Evolutionary conservation across 2,888 invertebrate genomes (phyloP).

Genomic region (Fragum fragum): DNA sequence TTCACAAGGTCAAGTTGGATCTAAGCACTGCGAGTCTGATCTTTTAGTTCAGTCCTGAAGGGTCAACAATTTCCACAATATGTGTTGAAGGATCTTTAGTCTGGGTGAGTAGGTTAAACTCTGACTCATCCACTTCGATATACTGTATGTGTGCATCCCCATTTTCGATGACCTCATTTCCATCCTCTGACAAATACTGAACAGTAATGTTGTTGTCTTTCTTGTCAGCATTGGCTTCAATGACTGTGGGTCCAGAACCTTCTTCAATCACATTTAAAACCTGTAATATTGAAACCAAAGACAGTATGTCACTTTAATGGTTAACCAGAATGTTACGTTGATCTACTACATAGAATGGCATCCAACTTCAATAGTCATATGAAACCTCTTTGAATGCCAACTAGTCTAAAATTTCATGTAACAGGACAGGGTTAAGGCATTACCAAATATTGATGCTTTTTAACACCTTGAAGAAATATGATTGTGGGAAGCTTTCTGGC

Average conservation of each 20-base stretch:
- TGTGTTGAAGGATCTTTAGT: background rate
- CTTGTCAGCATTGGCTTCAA: background rate
- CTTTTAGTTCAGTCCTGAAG: too few relatives aligned
- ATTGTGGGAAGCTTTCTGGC: background rate
- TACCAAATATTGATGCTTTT: too few relatives aligned
- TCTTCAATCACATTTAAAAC: conserved; percentile 21
- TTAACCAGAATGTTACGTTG: too few relatives aligned
- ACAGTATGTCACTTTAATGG: too few relatives aligned
- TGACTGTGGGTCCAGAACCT: background rate
- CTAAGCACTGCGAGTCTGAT: background rate
- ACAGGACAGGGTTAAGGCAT: too few relatives aligned
- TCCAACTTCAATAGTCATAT: too few relatives aligned
- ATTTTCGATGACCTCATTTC: background rate
- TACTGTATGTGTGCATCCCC: conserved; percentile 10
- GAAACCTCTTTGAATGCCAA: too few relatives aligned
- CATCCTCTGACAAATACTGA: conserved; percentile 18
- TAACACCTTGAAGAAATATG: too few relatives aligned
- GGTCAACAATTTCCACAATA: background rate
- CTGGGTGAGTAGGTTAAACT: conserved; percentile 10
- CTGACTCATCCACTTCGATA: conserved; percentile 18
- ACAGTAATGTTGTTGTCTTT: background rate
- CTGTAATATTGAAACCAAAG: conserved; percentile 6
- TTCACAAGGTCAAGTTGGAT: background rate
- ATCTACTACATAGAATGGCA: too few relatives aligned
- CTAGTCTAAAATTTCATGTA: too few relatives aligned